phyloP scores from a whole-genome alignment of 2,888 invertebrate genomes.

The Drosophila koepferae region DNA sequence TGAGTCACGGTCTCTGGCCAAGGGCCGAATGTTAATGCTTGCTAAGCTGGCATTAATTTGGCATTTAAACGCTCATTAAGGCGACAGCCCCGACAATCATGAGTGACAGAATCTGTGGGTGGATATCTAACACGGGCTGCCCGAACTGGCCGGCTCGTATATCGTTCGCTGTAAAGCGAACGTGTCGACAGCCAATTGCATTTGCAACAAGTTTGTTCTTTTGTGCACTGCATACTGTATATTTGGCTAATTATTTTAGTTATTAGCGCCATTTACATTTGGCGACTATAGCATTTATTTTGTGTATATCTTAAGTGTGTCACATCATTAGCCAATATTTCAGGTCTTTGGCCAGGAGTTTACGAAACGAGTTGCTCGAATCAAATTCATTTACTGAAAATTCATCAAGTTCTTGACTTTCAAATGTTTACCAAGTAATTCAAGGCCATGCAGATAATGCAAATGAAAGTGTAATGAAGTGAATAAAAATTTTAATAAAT shows the following conservation, averaged over 20 bases:
- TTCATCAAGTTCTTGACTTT: slow-evolving; percentile 3
- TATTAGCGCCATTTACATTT: slow-evolving; percentile 4
- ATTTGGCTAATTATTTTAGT: slow-evolving; percentile 34
- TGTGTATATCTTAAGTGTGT: neutral
- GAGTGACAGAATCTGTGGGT: slow-evolving; percentile 73
- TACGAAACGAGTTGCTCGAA: neutral
- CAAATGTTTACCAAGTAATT: neutral
- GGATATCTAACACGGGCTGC: slow-evolving; percentile 38
- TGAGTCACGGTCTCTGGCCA: slow-evolving; percentile 51
- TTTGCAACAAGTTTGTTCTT: slow-evolving; percentile 7
- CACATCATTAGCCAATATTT: slow-evolving; percentile 10
- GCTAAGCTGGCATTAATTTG: slow-evolving; percentile 65
- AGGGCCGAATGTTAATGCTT: slow-evolving; percentile 34
- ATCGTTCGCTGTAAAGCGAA: neutral
- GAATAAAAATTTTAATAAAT: no score
- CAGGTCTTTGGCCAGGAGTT: slow-evolving; percentile 1
- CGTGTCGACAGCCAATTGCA: slow-evolving; percentile 40
- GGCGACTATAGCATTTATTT: neutral
- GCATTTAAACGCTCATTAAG: slow-evolving; percentile 74
- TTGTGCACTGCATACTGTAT: neutral
- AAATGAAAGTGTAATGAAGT: no score
- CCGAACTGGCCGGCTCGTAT: neutral
- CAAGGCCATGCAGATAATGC: neutral
- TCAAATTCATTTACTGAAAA: slow-evolving; percentile 2
- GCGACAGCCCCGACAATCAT: slow-evolving; percentile 58